phyloP scores from a whole-genome alignment of 2,888 invertebrate species.

The Sinodicranocentrus sp. region DNA sequence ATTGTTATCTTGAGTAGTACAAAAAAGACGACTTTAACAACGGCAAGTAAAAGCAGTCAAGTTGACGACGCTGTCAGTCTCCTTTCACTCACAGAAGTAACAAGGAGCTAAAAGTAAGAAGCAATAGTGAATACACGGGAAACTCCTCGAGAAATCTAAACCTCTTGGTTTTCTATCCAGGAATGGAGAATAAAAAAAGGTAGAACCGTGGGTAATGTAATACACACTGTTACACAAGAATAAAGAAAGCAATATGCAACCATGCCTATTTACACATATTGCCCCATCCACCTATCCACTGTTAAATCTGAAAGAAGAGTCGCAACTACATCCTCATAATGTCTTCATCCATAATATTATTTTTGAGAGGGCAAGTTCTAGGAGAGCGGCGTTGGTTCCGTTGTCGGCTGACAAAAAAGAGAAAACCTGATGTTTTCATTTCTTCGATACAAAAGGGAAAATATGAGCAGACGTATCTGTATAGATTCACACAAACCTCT shows the following conservation, averaged over 20 bases:
- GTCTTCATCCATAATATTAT: background rate
- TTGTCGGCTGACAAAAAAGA: constrained; percentile 1
- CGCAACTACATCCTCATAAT: constrained; percentile 7
- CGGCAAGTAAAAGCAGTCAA: constrained; percentile 38
- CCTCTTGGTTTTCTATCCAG: background rate
- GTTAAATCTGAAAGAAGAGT: constrained; percentile 7
- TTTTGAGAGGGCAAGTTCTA: constrained; percentile 26
- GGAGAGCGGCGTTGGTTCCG: background rate
- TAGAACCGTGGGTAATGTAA: constrained; percentile 7
- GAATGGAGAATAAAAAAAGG: constrained; percentile 9
- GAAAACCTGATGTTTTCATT: constrained; percentile 54
- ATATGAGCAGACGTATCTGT: constrained; percentile 1
- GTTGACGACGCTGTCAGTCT: constrained; percentile 56
- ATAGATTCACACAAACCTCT: background rate
- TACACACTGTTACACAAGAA: constrained; percentile 23
- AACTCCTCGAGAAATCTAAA: background rate
- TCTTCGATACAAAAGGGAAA: constrained; percentile 24
- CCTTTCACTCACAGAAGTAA: constrained; percentile 11
- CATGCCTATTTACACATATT: background rate
- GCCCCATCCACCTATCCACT: background rate
- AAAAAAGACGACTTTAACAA: constrained; percentile 41
- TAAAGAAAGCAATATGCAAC: constrained; percentile 8
- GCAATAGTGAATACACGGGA: background rate
- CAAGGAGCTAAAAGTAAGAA: background rate
- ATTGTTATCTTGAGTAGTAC: constrained; percentile 10